These are phyloP conservation scores for Lacerta agilis DNA, from an alignment of 2,797 vertebrate genomes.

Conservation along the genomic window DNA sequence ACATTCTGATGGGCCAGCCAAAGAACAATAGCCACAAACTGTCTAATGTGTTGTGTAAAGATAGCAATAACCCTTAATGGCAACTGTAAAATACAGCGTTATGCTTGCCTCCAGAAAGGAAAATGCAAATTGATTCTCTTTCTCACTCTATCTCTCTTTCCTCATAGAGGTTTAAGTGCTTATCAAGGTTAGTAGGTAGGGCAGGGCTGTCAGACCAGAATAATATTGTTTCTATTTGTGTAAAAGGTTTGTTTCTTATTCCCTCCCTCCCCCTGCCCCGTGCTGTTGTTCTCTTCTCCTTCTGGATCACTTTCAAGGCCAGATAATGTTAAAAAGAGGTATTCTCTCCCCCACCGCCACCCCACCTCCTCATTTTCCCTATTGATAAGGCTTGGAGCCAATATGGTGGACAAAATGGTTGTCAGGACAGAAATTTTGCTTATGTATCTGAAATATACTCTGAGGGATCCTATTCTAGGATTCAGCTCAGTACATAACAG, in stretches of 20 bases:
- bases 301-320: conserved; percentile 53
- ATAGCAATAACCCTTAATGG: conserved; percentile 73
- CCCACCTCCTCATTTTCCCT: conserved; percentile 46
- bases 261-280: too few species aligned
- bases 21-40: conserved; percentile 66
- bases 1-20: conserved; percentile 82
- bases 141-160: conserved; percentile 67
- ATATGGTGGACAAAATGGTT: conserved; percentile 46
- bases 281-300: accelerated
- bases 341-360: conserved; percentile 20
- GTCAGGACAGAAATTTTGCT: background rate
- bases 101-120: conserved; percentile 73
- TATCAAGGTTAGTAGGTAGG: conserved; percentile 72
- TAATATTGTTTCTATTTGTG: conserved; percentile 64
- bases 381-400: conserved; percentile 50
- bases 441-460: background rate
- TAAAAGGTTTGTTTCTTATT: background rate
- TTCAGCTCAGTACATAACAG: too few species aligned
- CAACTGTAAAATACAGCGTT: conserved; percentile 72
- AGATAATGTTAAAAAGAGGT: conserved; percentile 57
- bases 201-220: conserved; percentile 65
- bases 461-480: too few species aligned
- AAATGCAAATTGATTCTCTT: conserved; percentile 76
- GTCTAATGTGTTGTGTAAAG: conserved; percentile 65
- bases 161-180: conserved; percentile 65